Base-by-base conservation (phyloP, 2,797 vertebrate genomes). In the Etheostoma nigrum region DNA sequence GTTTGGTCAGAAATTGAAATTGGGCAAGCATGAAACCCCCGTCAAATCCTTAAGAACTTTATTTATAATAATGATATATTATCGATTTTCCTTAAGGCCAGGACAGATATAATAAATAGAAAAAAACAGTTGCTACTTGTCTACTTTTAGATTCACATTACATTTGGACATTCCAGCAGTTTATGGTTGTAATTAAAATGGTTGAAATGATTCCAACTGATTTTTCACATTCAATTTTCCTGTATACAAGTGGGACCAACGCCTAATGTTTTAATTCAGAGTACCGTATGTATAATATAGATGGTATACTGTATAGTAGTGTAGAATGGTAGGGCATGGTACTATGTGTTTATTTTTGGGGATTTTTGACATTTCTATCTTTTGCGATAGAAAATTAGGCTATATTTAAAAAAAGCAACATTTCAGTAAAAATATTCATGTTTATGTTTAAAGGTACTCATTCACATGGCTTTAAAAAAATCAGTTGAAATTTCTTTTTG, bases 391-490 rank as follows among this genome's bases (percentile, higher is more conserved):
- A 36, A 33, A 49, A 49, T 67, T 19, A 44, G 4, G 18, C 21
- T 53, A 44, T 14, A 47, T 30, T 47, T 30, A 27, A 44, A 8
- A 19, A 16, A 55, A 30, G 14, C 33, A 49, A 21, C 16, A 48
- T 40, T 27, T 4, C 1, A 48, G 25, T 33, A 15, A 54, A 40
- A 59, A 23, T 60, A 11, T 33, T 10, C 23, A 23, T 16, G 6
- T 57, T 42, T 18, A 47, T 47, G 16, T 67, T 45, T 30, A 23
- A 53, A 54, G 15, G n/a, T 53, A 52, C 18, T 42, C 27, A 49
- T 18, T 52, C 47, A 55, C 18, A n/a, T 65, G 18, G 7, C 21
- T 74, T 71, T 14, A 54, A 72, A 67, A 45, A 64, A 54, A 27
- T 27, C 11, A 14, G 30, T 57, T 30, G 6, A 48, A 11, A 68